Conservation (phyloP, 2,888 invertebrate genomes). For the Amiota minor region DNA sequence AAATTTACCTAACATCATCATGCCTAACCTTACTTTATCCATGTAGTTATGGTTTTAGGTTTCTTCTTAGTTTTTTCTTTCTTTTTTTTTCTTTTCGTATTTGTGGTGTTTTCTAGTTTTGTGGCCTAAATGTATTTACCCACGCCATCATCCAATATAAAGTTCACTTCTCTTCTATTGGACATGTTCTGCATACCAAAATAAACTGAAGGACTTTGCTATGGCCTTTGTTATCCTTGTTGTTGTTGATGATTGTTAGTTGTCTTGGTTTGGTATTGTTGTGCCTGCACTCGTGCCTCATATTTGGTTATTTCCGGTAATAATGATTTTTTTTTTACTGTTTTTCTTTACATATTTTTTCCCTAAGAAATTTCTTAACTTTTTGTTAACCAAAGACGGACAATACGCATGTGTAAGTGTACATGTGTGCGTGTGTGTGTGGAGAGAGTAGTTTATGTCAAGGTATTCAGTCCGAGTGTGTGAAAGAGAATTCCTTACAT, state of each 20-base stretch:
- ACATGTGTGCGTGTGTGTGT: neutral
- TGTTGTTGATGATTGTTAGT: slow-evolving; percentile 20
- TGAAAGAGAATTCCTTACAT: slow-evolving; percentile 2
- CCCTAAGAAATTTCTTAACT: slow-evolving; percentile 30
- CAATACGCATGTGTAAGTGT: neutral
- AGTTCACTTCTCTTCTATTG: neutral
- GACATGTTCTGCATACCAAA: slow-evolving; percentile 36
- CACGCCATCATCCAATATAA: too few relatives aligned
- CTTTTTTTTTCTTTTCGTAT: neutral
- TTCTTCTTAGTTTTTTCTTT: too few relatives aligned
- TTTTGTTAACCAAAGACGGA: slow-evolving; percentile 15
- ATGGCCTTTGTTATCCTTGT: slow-evolving; percentile 24
- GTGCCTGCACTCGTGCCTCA: slow-evolving; percentile 24
- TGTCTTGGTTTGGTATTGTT: neutral
- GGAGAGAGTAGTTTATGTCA: neutral
- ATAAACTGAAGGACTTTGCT: neutral
- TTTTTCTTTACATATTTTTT: slow-evolving; percentile 13
- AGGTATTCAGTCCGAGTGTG: neutral
- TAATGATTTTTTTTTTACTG: slow-evolving; percentile 20
- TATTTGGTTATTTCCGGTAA: slow-evolving; percentile 24
- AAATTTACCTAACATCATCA: too few relatives aligned
- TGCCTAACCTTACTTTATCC: too few relatives aligned
- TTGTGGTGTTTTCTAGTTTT: neutral
- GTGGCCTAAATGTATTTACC: neutral
- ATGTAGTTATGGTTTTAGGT: too few relatives aligned